Percentiles rank a stretch among this genome's conserved stretches.
phyloP scores from a whole-genome alignment of 2,888 invertebrate genomes.

The Brachypalpus laphriformis region DNA sequence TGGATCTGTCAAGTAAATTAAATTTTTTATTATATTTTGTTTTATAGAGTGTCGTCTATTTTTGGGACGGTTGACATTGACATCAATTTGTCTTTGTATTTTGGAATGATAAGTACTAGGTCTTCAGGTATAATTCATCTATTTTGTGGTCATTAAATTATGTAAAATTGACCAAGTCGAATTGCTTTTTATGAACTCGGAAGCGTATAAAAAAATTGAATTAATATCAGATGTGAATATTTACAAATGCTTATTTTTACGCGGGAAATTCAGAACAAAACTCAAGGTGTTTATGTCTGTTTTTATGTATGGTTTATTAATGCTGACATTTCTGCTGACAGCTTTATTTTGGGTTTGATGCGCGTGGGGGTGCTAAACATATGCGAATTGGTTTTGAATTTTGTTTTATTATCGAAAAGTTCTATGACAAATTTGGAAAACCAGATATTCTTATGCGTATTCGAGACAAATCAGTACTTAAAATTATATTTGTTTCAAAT shows the following conservation, averaged over 20 bases:
- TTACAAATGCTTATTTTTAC: background rate
- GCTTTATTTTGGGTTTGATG: background rate
- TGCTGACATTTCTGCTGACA: background rate
- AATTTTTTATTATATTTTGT: background rate
- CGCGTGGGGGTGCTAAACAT: background rate
- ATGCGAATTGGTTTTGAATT: background rate
- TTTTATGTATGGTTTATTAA: background rate
- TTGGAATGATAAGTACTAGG: background rate
- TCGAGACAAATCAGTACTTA: no score
- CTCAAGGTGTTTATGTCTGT: background rate
- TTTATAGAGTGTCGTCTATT: constrained; percentile 29
- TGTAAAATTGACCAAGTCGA: background rate
- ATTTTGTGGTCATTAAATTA: background rate
- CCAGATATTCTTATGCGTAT: no score
- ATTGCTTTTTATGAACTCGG: background rate
- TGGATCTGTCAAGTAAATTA: constrained; percentile 54
- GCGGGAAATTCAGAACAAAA: background rate
- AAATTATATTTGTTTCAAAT: no score
- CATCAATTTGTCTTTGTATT: constrained; percentile 33
- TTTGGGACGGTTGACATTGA: constrained; percentile 54
- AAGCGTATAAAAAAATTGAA: background rate
- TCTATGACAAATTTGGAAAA: no score
- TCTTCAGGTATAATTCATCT: background rate
- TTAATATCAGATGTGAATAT: background rate
- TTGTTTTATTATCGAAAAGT: background rate